These are phyloP conservation scores for Philhelius pedissequus DNA, from an alignment of 2,888 invertebrate species.

Conservation along the genomic window DNA sequence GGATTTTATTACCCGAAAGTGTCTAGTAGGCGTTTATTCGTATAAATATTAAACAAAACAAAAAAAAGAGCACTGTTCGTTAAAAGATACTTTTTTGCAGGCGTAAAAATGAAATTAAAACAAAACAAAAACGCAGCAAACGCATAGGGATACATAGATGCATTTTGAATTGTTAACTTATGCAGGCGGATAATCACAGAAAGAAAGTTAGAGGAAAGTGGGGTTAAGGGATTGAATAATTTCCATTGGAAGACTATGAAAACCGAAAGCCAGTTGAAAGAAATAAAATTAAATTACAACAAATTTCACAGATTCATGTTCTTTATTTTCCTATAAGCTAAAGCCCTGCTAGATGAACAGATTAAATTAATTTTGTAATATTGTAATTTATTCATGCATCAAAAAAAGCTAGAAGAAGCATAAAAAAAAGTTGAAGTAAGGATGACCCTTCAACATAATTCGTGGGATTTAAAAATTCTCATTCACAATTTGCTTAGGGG, in stretches of 20 bases:
- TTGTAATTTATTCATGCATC: no score
- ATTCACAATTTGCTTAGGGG: background rate
- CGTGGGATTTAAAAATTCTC: no score
- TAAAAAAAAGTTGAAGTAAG: no score
- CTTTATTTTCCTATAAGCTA: no score
- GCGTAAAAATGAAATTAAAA: background rate
- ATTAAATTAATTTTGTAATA: no score
- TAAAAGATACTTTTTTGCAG: conserved; percentile 12
- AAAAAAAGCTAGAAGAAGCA: no score
- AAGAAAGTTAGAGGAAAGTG: background rate
- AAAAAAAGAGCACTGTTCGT: background rate
- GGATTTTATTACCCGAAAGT: conserved; percentile 55
- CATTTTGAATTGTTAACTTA: conserved; percentile 14
- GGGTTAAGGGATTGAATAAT: background rate
- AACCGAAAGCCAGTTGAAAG: background rate
- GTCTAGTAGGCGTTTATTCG: conserved; percentile 38
- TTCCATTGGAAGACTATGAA: background rate
- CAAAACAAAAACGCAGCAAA: background rate
- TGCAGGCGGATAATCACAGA: background rate
- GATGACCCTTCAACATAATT: no score
- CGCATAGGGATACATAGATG: background rate
- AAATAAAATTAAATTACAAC: no score
- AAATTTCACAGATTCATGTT: no score
- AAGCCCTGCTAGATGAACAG: no score
- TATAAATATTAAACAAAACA: background rate